Evolutionary conservation across 2,888 invertebrate genomes (phyloP), one percentile per base, ranked within the genome.

Genomic region (Diaprepes abbreviatus): DNA sequence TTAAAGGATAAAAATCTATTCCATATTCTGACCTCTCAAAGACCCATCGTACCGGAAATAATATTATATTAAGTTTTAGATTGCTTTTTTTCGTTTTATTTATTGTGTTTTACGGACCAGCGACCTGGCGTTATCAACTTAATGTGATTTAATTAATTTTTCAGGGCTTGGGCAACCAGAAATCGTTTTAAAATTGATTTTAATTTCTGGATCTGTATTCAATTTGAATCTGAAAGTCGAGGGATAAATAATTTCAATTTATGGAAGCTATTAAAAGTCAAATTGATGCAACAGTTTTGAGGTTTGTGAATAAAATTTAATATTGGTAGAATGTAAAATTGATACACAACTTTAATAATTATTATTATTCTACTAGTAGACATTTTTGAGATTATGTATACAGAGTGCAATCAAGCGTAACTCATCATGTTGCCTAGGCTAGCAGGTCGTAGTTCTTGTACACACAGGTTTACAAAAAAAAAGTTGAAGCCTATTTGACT

Each of bases 51-150:
- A 28, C 59, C 55, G 65, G 40, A 65, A 70, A 58, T 60, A 65
- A 65, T 65, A 40, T 55, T 70, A 60, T 70, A 65, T 70, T 70
- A 70, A 65, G 59, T 59, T 70, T 70, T 45, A 43, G 64, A 70
- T 70, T 58, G 64, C 24, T 36, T 54, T 64, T n/a, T 64, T 45
- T 24, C 62, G 21, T 58, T 70, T 65, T 65, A 70, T 70, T 59
- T 70, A 65, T 52, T 70, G 48, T 57, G 64, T 64, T 45, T 63
- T 58, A 52, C 63, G 52, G 35, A 6, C 36, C 58, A 63, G 33
- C 38, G 69, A 40, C 2, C 43, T 28, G n/a, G n/a, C 43, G 57
- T 63, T 59, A 66, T 66, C 38, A 54, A 64, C 14, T 59, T 66
- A 57, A 21, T 14, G 38, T 57, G 38, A 38, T 57, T 57, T 59